phyloP scores from a whole-genome alignment of 1,140 invertebrate genomes.

The Drosophila ohnishii region DNA sequence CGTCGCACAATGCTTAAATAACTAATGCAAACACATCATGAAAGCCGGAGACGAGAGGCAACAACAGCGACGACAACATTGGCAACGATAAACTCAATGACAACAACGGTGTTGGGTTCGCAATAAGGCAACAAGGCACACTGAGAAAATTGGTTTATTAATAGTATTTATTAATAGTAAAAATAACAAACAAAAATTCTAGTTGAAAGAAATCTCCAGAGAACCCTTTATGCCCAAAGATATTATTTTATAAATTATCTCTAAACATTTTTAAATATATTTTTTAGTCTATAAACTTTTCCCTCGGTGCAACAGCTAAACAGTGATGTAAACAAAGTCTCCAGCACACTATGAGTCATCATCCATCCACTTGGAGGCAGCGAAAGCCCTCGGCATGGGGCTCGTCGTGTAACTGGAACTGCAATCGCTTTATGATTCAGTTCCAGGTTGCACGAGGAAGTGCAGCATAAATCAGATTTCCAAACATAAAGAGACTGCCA shows the following conservation, averaged over 20 bases:
- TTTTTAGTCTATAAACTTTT: neutral
- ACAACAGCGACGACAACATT: conserved; percentile 28
- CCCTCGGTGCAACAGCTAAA: conserved; percentile 24
- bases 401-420: conserved; percentile 17
- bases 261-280: neutral
- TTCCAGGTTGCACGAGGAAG: conserved; percentile 50
- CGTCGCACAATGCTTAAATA: conserved; percentile 74
- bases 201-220: too few species aligned
- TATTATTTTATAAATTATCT: neutral
- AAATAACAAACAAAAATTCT: too few species aligned
- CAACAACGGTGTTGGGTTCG: conserved; percentile 70
- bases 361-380: conserved; percentile 32
- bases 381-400: conserved; percentile 56
- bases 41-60: conserved; percentile 25
- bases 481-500: conserved; percentile 15
- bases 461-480: conserved; percentile 38
- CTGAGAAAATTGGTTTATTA: neutral
- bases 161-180: too few species aligned
- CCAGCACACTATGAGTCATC: conserved; percentile 40
- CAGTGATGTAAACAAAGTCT: conserved; percentile 68
- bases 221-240: too few species aligned
- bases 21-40: conserved; percentile 73
- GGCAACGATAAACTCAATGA: conserved; percentile 42
- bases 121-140: conserved; percentile 29
- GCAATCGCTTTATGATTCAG: conserved; percentile 40